phyloP scores from a whole-genome alignment of 2,797 vertebrate species.

The Macropus fuliginosus region DNA sequence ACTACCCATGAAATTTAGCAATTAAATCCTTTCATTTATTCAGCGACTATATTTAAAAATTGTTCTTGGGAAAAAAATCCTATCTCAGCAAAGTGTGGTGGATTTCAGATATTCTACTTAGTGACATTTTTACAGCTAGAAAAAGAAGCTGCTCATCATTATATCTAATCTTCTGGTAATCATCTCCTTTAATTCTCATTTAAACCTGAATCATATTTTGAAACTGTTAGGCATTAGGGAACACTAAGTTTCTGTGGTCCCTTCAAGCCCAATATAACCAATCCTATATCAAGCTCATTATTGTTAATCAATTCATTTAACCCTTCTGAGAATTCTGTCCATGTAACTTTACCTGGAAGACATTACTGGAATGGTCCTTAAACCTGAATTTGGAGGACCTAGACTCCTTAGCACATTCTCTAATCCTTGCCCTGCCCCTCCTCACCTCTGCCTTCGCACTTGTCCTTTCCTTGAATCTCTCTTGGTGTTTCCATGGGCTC shows the following conservation, averaged over 20 bases:
- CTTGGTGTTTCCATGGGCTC: background rate
- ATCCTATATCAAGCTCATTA: conserved; percentile 9
- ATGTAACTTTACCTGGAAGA: conserved; percentile 24
- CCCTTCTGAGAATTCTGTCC: background rate
- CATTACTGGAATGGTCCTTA: background rate
- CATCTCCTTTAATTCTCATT: conserved; percentile 35
- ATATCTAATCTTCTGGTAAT: conserved; percentile 47
- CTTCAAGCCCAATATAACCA: conserved; percentile 16
- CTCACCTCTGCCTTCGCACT: background rate
- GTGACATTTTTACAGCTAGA: conserved; percentile 26
- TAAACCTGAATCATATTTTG: conserved; percentile 31
- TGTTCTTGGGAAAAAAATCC: conserved; percentile 56
- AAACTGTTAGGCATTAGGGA: background rate
- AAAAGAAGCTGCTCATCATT: conserved; percentile 32
- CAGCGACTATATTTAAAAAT: conserved; percentile 55
- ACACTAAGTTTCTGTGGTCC: conserved; percentile 13
- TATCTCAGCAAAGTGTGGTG: conserved; percentile 39
- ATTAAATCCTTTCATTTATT: conserved; percentile 74
- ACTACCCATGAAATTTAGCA: conserved; percentile 82
- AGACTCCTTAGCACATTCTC: background rate
- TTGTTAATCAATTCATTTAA: conserved; percentile 29
- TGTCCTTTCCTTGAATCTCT: background rate
- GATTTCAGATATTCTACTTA: conserved; percentile 46
- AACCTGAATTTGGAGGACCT: background rate
- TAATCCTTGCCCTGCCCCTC: background rate